phyloP scores from a whole-genome alignment of 2,888 invertebrate species.

The Chloromyia formosa region DNA sequence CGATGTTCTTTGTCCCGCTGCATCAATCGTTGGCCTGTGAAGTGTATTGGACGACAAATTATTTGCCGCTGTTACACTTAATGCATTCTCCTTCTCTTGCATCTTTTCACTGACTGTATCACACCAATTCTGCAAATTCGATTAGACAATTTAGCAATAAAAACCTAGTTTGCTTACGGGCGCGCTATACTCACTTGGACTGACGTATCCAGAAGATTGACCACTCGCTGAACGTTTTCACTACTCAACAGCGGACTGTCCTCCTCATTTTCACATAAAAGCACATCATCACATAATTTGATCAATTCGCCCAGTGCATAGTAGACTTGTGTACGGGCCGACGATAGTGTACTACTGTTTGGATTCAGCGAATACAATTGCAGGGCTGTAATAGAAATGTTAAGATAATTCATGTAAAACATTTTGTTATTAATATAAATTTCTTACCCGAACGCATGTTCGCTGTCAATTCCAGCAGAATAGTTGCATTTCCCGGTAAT shows the following conservation, averaged over 20 bases:
- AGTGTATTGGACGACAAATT: conserved; percentile 56
- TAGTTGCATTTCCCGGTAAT: conserved; percentile 92
- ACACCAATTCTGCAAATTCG: conserved; percentile 72
- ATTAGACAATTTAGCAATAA: not conserved
- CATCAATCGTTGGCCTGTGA: conserved; percentile 61
- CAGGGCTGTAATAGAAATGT: conserved; percentile 59
- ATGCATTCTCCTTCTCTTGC: conserved; percentile 66
- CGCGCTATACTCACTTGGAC: conserved; percentile 69
- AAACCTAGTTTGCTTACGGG: no score
- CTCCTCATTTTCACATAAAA: conserved; percentile 73
- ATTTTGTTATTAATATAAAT: no score
- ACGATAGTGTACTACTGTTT: conserved; percentile 64
- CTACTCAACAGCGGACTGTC: conserved; percentile 66
- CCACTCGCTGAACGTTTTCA: conserved; percentile 74
- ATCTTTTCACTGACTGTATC: conserved; percentile 85
- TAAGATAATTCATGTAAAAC: no score
- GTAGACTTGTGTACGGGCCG: conserved; percentile 87
- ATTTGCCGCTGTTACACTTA: conserved; percentile 52
- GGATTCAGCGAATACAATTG: conserved; percentile 62
- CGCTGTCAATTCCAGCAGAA: conserved; percentile 91
- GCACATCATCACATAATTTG: conserved; percentile 88
- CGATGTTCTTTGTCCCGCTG: conserved; percentile 72
- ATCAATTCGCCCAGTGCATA: conserved; percentile 86
- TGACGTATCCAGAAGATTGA: conserved; percentile 76
- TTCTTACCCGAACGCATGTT: conserved; percentile 79